Evolutionary conservation across 1,140 invertebrate genomes (phyloP).

Genomic region (Asbolus verrucosus): DNA sequence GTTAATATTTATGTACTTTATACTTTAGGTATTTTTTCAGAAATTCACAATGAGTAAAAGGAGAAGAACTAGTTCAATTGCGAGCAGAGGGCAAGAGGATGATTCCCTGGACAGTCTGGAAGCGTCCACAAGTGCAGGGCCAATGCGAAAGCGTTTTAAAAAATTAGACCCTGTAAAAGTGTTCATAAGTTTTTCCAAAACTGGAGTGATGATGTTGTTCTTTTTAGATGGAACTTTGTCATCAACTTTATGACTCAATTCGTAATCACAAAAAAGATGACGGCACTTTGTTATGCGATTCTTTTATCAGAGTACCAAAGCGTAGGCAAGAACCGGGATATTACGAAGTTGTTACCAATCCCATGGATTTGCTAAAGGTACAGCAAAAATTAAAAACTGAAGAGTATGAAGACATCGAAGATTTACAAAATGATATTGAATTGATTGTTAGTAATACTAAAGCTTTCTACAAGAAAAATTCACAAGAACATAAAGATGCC

Average conservation of each 20-base stretch:
- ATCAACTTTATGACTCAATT: slow-evolving; percentile 93
- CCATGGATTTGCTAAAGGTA: slow-evolving; percentile 93
- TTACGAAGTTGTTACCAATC: slow-evolving; percentile 91
- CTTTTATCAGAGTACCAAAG: slow-evolving; percentile 94
- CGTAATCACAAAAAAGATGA: slow-evolving; percentile 93
- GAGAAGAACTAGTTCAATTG: slow-evolving; percentile 71
- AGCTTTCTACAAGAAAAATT: slow-evolving; percentile 90
- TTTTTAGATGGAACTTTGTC: slow-evolving; percentile 84
- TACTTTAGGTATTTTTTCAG: too few relatives aligned
- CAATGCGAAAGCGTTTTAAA: slow-evolving; percentile 61
- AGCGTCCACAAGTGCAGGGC: slow-evolving; percentile 60
- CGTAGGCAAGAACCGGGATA: slow-evolving; percentile 89
- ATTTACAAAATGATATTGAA: slow-evolving; percentile 88
- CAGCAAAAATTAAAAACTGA: slow-evolving; percentile 97
- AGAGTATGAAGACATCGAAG: slow-evolving; percentile 91
- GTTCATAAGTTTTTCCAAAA: neutral
- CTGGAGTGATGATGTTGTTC: slow-evolving; percentile 28
- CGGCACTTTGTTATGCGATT: slow-evolving; percentile 90
- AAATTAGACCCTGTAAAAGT: slow-evolving; percentile 62
- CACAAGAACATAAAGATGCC: slow-evolving; percentile 92
- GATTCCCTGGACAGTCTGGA: slow-evolving; percentile 63
- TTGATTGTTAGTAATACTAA: slow-evolving; percentile 92
- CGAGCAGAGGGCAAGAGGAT: slow-evolving; percentile 75
- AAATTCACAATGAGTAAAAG: slow-evolving; percentile 62
- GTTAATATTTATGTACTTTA: too few relatives aligned